Percentiles rank a stretch among this genome's conserved stretches.
phyloP scores from a whole-genome alignment of 2,797 vertebrate species.

The Carcharodon carcharias region DNA sequence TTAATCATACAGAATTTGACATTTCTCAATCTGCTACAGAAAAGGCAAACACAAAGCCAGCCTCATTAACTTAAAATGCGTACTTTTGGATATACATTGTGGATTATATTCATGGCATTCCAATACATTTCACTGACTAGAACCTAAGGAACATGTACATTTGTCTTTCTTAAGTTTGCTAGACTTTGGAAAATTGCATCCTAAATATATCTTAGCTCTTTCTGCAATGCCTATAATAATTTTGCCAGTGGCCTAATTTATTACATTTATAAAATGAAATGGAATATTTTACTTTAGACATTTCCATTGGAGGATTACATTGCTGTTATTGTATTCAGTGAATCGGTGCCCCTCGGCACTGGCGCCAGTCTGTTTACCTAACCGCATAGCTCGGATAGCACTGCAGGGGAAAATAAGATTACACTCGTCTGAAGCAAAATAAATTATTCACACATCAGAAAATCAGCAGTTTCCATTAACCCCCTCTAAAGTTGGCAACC shows the following conservation, averaged over 20 bases:
- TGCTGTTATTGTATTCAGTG: slow-evolving; percentile 37
- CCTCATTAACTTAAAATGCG: background rate
- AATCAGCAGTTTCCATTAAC: slow-evolving; percentile 36
- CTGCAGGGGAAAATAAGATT: slow-evolving; percentile 32
- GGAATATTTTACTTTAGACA: slow-evolving; percentile 30
- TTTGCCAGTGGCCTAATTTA: slow-evolving; percentile 32
- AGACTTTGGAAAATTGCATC: slow-evolving; percentile 24
- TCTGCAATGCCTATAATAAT: slow-evolving; percentile 33
- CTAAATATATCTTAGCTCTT: slow-evolving; percentile 9
- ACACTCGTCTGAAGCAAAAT: slow-evolving; percentile 37
- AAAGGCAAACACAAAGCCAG: background rate
- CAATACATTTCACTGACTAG: background rate
- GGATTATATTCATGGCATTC: slow-evolving; percentile 10
- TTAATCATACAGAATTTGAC: background rate
- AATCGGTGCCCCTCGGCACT: slow-evolving; percentile 29
- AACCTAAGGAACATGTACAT: background rate
- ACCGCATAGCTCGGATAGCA: slow-evolving; percentile 38
- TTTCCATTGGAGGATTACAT: slow-evolving; percentile 35
- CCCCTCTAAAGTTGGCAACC: slow-evolving; percentile 23
- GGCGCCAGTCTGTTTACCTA: slow-evolving; percentile 37
- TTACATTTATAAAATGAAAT: slow-evolving; percentile 38
- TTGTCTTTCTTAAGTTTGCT: slow-evolving; percentile 13
- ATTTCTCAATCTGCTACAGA: background rate
- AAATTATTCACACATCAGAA: slow-evolving; percentile 38
- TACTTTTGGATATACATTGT: background rate